A percentile compares a stretch with the other conserved stretches of the same genome.
Evolutionary conservation across 2,113 vertebrate genomes (phyloP).

Genomic region (Podiceps cristatus): DNA sequence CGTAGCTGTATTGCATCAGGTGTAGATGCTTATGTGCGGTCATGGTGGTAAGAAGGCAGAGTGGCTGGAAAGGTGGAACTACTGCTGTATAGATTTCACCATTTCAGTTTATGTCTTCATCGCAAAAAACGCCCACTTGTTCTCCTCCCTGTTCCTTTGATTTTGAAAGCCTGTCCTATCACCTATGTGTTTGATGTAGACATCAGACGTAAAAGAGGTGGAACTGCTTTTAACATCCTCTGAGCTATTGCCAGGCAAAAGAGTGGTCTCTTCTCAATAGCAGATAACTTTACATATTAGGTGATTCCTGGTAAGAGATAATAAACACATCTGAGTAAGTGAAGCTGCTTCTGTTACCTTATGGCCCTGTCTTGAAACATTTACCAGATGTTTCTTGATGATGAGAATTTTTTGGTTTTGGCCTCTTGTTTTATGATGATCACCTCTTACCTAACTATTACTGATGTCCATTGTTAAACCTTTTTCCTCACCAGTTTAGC

Average conservation of each 20-base stretch:
- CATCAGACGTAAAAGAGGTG: slow-evolving; percentile 48
- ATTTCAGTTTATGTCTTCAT: slow-evolving; percentile 56
- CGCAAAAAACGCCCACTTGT: slow-evolving; percentile 46
- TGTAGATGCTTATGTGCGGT: neutral
- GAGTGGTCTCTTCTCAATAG: neutral
- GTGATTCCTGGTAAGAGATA: slow-evolving; percentile 7
- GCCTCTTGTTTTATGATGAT: neutral
- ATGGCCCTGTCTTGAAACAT: neutral
- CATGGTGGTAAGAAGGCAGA: neutral
- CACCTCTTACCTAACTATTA: neutral
- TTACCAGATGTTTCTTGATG: neutral
- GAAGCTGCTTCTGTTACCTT: slow-evolving; percentile 12
- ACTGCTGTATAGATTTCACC: slow-evolving; percentile 32
- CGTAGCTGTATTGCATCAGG: neutral
- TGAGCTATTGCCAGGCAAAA: slow-evolving; percentile 36
- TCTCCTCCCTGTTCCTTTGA: slow-evolving; percentile 62
- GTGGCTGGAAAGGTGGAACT: slow-evolving; percentile 21
- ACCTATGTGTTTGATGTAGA: slow-evolving; percentile 56
- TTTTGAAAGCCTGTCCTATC: slow-evolving; percentile 60
- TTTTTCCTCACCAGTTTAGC: slow-evolving; percentile 24
- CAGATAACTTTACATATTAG: neutral
- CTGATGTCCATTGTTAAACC: slow-evolving; percentile 34
- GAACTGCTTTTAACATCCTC: slow-evolving; percentile 29
- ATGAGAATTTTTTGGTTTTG: neutral
- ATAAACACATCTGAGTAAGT: slow-evolving; percentile 10